Evolutionary conservation across 2,888 invertebrate species (phyloP), one percentile per base, ranked within the genome.

Genomic region (Xestobium rufovillosum): DNA sequence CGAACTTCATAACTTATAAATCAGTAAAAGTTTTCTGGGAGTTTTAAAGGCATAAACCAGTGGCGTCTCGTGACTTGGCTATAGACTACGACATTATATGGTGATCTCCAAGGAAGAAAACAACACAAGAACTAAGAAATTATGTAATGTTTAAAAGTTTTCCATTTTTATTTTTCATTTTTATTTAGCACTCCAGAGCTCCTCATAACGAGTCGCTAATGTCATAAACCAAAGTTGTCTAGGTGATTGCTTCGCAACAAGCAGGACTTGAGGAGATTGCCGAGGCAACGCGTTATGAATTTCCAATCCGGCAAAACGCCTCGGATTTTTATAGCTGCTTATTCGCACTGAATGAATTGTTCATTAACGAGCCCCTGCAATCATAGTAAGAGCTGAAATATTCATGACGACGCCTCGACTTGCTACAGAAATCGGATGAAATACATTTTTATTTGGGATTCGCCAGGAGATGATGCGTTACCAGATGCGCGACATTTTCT

Each of bases 291-390:
- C 42, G 44, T 34, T 40, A 34, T 34, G 49, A 49, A 47, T 49
- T 34, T 39, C 34, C 39, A 42, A 45, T 44, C 36, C 42, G 39
- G 36, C 43, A 39, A 43, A 39, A 42, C 41, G 42, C 28, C 39
- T 41, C 37, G 34, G 41, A 43, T 44, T 44, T 45, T 49, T 47
- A 41, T 35, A 43, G 41, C 38, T 40, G 41, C 39, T 44, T 41
- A 41, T 36, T 31, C 38, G 39, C 33, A 39, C 31, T 43, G 43
- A 43, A 51, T 55, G 51, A 55, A 55, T 55, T 53, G 52, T 52
- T 55, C 52, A 55, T 55, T 52, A 53, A 48, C 29, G 44, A 42
- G 31, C 34, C 23, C 41, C 26, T 40, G 41, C 34, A 43, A 44
- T 39, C 39, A 34, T 35, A 28, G 34, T 31, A 42, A 40, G 40